A percentile compares a stretch with the other conserved stretches of the same genome.
phyloP scores from a whole-genome alignment of 2,888 invertebrate species.

The Dicyrtomina minuta region DNA sequence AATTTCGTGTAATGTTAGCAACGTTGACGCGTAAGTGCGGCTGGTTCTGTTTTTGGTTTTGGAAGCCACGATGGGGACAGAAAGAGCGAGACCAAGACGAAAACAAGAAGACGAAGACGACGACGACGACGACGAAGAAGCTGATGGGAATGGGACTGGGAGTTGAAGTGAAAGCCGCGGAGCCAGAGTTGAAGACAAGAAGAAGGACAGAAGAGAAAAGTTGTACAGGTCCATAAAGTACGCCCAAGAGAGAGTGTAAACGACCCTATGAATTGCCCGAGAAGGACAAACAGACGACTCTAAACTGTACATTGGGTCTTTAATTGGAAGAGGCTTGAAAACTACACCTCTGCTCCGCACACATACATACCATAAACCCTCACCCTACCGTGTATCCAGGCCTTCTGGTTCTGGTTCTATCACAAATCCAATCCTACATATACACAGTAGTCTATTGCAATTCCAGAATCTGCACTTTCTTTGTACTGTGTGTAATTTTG shows the following conservation, averaged over 20 bases:
- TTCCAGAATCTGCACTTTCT: neutral
- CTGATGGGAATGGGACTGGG: neutral
- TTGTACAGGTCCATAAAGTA: conserved; percentile 46
- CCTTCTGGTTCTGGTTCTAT: neutral
- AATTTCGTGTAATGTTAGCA: neutral
- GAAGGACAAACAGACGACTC: conserved; percentile 33
- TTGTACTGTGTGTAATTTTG: too few relatives aligned
- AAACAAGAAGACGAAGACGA: too few relatives aligned
- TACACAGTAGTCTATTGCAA: neutral
- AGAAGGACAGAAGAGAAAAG: conserved; percentile 28
- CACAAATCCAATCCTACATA: neutral
- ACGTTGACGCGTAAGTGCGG: neutral
- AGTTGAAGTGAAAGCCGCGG: neutral
- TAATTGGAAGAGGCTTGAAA: conserved; percentile 40
- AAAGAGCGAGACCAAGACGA: neutral
- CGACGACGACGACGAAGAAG: too few relatives aligned
- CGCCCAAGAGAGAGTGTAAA: conserved; percentile 42
- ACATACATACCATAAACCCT: conserved; percentile 20
- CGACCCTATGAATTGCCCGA: conserved; percentile 37
- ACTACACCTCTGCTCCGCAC: conserved; percentile 13
- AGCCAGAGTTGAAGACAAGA: neutral
- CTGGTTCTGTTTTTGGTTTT: neutral
- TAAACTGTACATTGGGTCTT: conserved; percentile 35
- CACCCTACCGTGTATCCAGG: neutral
- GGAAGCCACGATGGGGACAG: neutral